Base-by-base conservation (phyloP, 2,888 invertebrate species). In the Leptarthrus brevirostris region DNA sequence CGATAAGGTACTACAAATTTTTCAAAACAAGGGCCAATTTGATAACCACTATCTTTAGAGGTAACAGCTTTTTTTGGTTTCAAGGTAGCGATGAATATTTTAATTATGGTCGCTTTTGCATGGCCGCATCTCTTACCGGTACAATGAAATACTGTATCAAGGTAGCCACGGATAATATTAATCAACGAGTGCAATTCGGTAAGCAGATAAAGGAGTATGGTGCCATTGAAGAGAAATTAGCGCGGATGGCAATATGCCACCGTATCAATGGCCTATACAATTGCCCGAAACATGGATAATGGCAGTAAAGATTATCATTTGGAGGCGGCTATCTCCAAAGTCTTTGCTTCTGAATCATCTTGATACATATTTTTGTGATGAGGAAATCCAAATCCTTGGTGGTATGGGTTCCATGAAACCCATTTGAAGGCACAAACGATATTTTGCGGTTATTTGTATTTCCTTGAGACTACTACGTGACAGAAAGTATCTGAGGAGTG, bases 371-470 rank as follows among this genome's bases (percentile, higher is more conserved):
- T 96, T 96, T 36, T 96, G 96, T 77, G 98, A 99, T 86, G 98
- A 98, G 87, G 92, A 98, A 1, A 98, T 99, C 81, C 99, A 99
- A 87, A 91, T 98, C 79, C 88, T 97, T 78, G 98, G 98, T 77
- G 98, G 98, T 71, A 97, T 97, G 97, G 97, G 97, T 70, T 98
- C 89, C 87, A 98, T 98, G 97, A 91, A 92, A 86, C 93, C 92
- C 70, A 87, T 99, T 99, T 86, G 99, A 99, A 87, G 99, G 99
- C 80, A 96, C 98, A 79, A 99, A 99, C 84, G 99, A 99, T 82
- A 97, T 99, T 84, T 89, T 99, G 78, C 88, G 98, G 40, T 88
- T 99, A 61, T 98, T 99, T 86, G 93, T 99, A n/a, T n/a, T n/a
- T n/a, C n/a, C n/a, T n/a, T n/a, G n/a, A n/a, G n/a, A n/a, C n/a